These are phyloP conservation scores for Ophion ventricosus DNA, from an alignment of 2,888 invertebrate genomes.

Conservation along the genomic window DNA sequence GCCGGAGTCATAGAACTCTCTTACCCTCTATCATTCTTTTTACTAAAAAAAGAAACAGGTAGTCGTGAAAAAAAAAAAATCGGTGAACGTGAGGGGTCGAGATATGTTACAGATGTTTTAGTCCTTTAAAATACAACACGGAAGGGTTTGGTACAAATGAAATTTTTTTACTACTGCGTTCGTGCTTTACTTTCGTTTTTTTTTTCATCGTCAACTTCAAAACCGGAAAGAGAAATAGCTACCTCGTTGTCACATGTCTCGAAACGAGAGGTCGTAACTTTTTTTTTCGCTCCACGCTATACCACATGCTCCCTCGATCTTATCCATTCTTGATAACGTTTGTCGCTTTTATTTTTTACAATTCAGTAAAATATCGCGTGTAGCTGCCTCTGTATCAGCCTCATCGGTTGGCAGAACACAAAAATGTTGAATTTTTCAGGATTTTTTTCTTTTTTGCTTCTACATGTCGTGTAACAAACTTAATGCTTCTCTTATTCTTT, in stretches of 20 bases:
- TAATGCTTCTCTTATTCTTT: constrained; percentile 11
- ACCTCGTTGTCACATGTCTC: constrained; percentile 49
- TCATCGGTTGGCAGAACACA: constrained; percentile 53
- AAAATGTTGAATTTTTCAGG: constrained; percentile 48
- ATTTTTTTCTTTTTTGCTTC: constrained; percentile 24
- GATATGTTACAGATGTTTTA: constrained; percentile 1
- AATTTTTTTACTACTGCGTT: constrained; percentile 44
- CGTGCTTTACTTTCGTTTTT: constrained; percentile 22
- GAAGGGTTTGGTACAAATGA: constrained; percentile 31
- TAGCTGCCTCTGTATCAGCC: constrained; percentile 37
- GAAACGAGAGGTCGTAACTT: constrained; percentile 54
- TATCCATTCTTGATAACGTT: constrained; percentile 40
- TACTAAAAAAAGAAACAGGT: too few species aligned
- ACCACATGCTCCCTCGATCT: constrained; percentile 14
- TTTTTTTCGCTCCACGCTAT: constrained; percentile 24
- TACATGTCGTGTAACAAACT: constrained; percentile 40
- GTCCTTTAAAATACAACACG: constrained; percentile 6
- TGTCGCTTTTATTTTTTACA: constrained; percentile 22
- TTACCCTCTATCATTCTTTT: too few species aligned
- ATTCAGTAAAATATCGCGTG: constrained; percentile 40
- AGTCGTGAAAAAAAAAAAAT: too few species aligned
- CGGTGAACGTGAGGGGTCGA: too few species aligned
- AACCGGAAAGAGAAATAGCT: constrained; percentile 33
- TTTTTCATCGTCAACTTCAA: constrained; percentile 33
- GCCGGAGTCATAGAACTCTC: too few species aligned